These are phyloP conservation scores for Tyto alba DNA, from an alignment of 2,113 vertebrate species.

Conservation along the genomic window DNA sequence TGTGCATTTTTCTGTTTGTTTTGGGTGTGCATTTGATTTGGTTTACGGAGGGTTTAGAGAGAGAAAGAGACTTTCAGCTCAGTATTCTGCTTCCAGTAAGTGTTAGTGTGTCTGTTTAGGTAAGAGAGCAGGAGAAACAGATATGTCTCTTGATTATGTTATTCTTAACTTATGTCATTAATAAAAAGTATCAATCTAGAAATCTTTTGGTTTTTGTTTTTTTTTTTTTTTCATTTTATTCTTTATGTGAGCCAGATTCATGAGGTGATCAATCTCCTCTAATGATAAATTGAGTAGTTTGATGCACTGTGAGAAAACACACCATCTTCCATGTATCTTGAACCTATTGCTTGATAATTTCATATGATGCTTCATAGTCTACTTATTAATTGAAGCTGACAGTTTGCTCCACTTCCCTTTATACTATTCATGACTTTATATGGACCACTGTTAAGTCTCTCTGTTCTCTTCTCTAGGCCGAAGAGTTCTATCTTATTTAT, in stretches of 20 bases:
- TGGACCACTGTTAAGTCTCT: neutral
- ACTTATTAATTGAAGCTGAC: neutral
- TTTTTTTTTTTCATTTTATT: neutral
- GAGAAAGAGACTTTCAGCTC: neutral
- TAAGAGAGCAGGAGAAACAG: neutral
- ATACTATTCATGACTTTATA: neutral
- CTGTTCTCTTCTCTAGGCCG: neutral
- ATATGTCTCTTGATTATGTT: neutral
- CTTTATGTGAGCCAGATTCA: neutral
- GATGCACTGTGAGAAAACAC: neutral
- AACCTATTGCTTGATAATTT: neutral
- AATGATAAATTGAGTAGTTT: neutral
- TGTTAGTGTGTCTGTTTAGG: neutral
- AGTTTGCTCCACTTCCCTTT: neutral
- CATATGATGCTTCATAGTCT: neutral
- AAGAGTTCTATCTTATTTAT: neutral
- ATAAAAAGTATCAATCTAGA: neutral
- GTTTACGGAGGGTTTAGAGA: neutral
- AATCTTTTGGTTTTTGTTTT: neutral
- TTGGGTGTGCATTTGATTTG: neutral
- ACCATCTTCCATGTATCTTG: neutral
- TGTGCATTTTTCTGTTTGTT: neutral
- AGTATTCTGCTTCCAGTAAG: neutral
- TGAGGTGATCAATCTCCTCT: accelerated
- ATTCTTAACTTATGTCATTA: neutral